Conservation (phyloP, 2,113 vertebrate genomes). For the Ursus arctos region DNA sequence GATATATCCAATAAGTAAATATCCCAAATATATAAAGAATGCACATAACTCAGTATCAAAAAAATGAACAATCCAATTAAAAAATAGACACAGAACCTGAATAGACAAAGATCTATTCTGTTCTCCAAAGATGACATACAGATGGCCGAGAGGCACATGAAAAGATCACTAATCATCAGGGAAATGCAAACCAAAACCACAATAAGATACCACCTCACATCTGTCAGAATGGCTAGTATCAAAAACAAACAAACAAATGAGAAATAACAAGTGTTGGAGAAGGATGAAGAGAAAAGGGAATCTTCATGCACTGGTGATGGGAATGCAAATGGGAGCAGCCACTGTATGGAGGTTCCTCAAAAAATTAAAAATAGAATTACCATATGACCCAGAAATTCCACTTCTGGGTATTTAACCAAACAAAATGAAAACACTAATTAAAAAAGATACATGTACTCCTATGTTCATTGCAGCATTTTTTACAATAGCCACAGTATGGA, state of each 20-base stretch:
- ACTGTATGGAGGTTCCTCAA: neutral
- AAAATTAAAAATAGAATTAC: neutral
- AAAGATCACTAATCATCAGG: neutral
- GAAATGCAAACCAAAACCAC: neutral
- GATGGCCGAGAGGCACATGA: neutral
- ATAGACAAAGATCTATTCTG: neutral
- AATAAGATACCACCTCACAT: neutral
- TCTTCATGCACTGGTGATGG: neutral
- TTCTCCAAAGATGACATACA: neutral
- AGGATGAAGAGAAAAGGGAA: neutral
- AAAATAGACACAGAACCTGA: neutral
- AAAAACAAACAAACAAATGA: neutral
- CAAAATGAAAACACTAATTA: neutral
- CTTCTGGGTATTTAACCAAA: neutral
- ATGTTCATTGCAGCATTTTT: neutral
- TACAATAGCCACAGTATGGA: neutral
- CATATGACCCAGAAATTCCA: neutral
- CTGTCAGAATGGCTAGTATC: neutral
- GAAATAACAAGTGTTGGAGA: neutral
- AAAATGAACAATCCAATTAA: neutral
- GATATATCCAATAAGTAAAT: neutral
- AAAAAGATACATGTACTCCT: neutral
- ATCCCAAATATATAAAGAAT: neutral
- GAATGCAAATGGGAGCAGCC: neutral
- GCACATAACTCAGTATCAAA: neutral